Evolutionary conservation across 2,797 vertebrate genomes (phyloP), one percentile per base, ranked within the genome.

Genomic region (Helicolenus hilgendorfi): DNA sequence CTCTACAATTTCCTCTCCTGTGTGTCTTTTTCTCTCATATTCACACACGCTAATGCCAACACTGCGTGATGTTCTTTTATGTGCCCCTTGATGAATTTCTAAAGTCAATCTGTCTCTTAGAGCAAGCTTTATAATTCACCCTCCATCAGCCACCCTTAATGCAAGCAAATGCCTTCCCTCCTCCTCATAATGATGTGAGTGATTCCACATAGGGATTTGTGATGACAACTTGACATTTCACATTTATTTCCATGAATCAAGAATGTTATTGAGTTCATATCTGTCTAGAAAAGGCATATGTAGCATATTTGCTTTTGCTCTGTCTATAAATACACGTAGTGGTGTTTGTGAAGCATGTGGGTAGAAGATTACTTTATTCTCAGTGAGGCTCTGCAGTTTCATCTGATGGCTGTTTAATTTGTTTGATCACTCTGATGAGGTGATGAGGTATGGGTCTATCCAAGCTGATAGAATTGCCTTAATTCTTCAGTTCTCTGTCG

Each of bases 381-480:
- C 86, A 77, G 60, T 27, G 22, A 75, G 56, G 24, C 56, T 71
- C 26, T 18, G 60, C 45, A 45, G 49, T 79, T 77, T 73, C n/a
- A 67, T 74, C 65, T 85, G 87, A 91, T 69, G 60, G 62, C 59
- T 78, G 36, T 79, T 89, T 93, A 89, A 92, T 93, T 91, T 78
- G 83, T 89, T 83, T 93, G 89, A 94, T 92, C 93, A 56, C 63
- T 64, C 45, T 67, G 63, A 89, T 83, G 71, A 85, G 70, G 69
- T 86, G 58, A 84, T n/a, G n/a, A n/a, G n/a, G n/a, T 75, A 69
- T 49, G 74, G 58, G 77, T 85, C 69, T 77, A 80, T 64, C 31
- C 65, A 27, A 77, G 85, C 86, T 86, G 71, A 77, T 72, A 69
- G 72, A 82, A 67, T 68, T 56, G 33, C 67, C 72, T 81, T 13